A percentile compares a stretch with the other conserved stretches of the same genome.
Conservation (phyloP, 2,113 vertebrate genomes). For the Indri indri region DNA sequence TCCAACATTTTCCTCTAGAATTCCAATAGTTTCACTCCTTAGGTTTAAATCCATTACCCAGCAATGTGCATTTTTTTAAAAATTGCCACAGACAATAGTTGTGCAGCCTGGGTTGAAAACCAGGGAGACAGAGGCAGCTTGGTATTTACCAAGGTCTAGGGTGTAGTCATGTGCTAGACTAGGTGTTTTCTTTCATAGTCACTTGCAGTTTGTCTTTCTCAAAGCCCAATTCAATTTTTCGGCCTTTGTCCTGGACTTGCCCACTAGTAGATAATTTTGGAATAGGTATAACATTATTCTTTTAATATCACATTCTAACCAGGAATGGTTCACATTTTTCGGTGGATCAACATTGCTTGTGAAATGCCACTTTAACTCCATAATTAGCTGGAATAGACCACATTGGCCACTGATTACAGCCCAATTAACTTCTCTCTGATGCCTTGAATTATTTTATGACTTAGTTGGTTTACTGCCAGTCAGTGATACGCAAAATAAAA, state of each 20-base stretch:
- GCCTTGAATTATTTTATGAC: constrained; percentile 33
- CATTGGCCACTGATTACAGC: neutral
- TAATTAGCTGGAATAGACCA: neutral
- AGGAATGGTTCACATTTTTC: neutral
- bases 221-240: neutral
- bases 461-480: neutral
- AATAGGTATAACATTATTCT: neutral
- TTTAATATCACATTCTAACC: neutral
- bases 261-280: neutral
- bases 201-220: neutral
- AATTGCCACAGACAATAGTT: neutral
- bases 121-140: neutral
- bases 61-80: neutral
- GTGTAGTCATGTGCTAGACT: neutral
- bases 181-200: neutral
- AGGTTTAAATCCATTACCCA: too few species aligned
- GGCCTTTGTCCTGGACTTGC: neutral
- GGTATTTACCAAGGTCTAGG: neutral
- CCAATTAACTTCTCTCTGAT: neutral
- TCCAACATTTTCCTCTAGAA: too few species aligned
- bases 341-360: neutral
- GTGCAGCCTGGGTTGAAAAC: neutral
- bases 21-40: too few species aligned
- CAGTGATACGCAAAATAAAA: neutral
- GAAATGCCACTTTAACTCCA: neutral